These are phyloP conservation scores for Conger conger DNA, from an alignment of 2,113 vertebrate genomes.

Conservation along the genomic window DNA sequence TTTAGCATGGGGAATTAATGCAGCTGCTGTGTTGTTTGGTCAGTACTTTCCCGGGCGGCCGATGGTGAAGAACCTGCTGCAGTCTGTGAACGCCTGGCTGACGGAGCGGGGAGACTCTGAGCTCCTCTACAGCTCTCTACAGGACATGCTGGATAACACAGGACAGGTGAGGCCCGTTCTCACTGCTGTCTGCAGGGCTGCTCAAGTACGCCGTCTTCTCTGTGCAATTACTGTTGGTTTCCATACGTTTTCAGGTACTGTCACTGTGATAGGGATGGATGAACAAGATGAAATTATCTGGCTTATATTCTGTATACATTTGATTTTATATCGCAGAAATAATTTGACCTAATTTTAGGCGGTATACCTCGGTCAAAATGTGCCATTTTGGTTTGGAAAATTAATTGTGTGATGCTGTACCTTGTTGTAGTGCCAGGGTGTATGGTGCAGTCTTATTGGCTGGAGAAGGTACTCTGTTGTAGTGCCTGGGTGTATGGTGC, in stretches of 20 bases:
- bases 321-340: neutral
- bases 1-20: neutral
- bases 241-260: neutral
- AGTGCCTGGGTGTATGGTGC: neutral
- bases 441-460: neutral
- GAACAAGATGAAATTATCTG: neutral
- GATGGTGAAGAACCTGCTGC: constrained; percentile 74
- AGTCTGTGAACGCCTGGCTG: constrained; percentile 71
- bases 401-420: neutral
- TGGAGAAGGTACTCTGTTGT: neutral
- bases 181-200: neutral
- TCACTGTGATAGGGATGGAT: neutral
- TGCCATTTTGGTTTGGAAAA: neutral
- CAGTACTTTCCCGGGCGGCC: constrained; percentile 87
- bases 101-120: constrained; percentile 54
- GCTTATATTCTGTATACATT: neutral
- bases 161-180: constrained; percentile 68
- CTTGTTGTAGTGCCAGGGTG: no score
- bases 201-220: neutral
- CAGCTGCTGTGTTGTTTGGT: constrained; percentile 11
- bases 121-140: constrained; percentile 68
- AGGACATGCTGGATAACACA: constrained; percentile 69
- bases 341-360: neutral
- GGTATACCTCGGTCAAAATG: neutral
- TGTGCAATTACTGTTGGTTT: neutral